Percentiles rank a stretch among this genome's conserved stretches.
These are phyloP conservation scores for Micromesistius poutassou DNA, from an alignment of 2,797 vertebrate genomes.

Conservation along the genomic window DNA sequence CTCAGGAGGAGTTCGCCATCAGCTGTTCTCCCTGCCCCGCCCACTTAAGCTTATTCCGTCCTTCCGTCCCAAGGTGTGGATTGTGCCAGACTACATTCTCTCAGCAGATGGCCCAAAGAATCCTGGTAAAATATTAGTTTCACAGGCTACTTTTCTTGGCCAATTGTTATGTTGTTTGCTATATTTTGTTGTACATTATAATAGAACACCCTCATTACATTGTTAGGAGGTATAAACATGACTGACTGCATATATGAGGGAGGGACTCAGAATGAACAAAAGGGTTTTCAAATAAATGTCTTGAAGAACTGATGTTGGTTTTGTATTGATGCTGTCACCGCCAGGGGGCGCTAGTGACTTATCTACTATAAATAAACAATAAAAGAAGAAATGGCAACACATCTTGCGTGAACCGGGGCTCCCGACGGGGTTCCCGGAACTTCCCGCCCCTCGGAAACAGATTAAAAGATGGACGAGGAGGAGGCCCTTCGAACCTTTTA, in stretches of 20 bases:
- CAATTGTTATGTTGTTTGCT: neutral
- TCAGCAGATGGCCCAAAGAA: slow-evolving; percentile 52
- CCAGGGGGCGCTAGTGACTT: slow-evolving; percentile 43
- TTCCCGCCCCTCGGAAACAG: neutral
- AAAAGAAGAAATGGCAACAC: slow-evolving; percentile 37
- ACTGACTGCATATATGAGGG: neutral
- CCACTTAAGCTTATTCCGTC: slow-evolving; percentile 33
- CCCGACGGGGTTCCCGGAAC: neutral
- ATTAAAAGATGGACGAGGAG: slow-evolving; percentile 9
- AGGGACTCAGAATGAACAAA: neutral
- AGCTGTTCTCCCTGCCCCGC: slow-evolving; percentile 53
- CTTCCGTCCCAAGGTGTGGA: slow-evolving; percentile 23
- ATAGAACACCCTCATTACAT: neutral
- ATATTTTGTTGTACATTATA: neutral
- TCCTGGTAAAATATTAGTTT: slow-evolving; percentile 8
- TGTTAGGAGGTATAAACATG: neutral
- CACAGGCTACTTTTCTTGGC: neutral
- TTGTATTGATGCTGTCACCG: slow-evolving; percentile 19
- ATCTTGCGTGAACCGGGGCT: neutral
- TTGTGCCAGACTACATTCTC: slow-evolving; percentile 42
- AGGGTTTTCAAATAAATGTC: neutral
- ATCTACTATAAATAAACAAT: slow-evolving; percentile 17
- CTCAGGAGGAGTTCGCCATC: slow-evolving; percentile 46
- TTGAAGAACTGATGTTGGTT: neutral
- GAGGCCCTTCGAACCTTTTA: slow-evolving; percentile 16